Evolutionary conservation across 2,888 invertebrate genomes (phyloP).

Genomic region (Pollenia labialis): DNA sequence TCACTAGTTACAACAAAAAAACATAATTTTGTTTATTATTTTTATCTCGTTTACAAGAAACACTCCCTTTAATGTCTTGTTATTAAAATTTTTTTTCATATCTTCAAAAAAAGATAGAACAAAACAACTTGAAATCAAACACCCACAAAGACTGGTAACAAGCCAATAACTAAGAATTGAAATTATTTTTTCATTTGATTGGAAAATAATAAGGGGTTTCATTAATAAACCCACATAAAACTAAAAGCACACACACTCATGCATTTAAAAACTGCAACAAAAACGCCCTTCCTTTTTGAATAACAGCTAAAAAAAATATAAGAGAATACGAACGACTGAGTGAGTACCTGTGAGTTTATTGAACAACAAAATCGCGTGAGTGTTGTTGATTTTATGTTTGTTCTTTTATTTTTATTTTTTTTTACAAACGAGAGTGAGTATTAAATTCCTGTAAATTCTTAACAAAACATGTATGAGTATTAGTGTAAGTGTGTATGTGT

Average conservation of each 20-base stretch:
- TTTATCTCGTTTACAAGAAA: background rate
- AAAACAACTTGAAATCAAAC: slow-evolving; percentile 16
- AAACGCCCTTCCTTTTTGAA: slow-evolving; percentile 3
- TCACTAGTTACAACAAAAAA: no score
- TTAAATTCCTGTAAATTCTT: slow-evolving; percentile 11
- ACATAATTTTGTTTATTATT: background rate
- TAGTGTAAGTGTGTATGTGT: background rate
- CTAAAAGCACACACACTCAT: background rate
- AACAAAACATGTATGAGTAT: background rate
- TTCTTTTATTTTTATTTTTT: background rate
- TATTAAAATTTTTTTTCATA: background rate
- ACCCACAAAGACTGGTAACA: slow-evolving; percentile 3
- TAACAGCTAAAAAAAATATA: background rate
- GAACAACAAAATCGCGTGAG: slow-evolving; percentile 45
- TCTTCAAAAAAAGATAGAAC: background rate
- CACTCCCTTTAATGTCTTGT: background rate
- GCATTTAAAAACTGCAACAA: background rate
- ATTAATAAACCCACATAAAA: slow-evolving; percentile 34
- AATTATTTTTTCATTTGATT: slow-evolving; percentile 23
- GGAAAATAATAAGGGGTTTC: slow-evolving; percentile 37
- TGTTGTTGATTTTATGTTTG: slow-evolving; percentile 15
- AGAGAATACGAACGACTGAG: background rate
- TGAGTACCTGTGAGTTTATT: background rate
- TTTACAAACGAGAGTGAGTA: background rate
- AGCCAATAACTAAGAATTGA: slow-evolving; percentile 27